Evolutionary conservation across 2,797 vertebrate genomes (phyloP).

Genomic region (Hapalemur alaotrensis): DNA sequence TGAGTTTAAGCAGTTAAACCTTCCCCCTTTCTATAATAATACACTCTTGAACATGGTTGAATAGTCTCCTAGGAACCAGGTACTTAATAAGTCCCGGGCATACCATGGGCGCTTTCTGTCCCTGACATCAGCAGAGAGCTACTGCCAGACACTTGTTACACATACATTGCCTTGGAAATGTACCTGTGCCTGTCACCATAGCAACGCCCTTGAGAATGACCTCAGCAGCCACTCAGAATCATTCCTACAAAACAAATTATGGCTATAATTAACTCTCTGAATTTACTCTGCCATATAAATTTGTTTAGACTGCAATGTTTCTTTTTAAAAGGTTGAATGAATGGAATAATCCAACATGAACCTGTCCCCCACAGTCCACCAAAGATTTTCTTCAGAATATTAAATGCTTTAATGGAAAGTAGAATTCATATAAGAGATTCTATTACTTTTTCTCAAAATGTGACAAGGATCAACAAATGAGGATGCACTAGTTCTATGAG

Average conservation of each 20-base stretch:
- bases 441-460: slow-evolving; percentile 40
- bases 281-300: slow-evolving; percentile 72
- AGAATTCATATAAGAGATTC: slow-evolving; percentile 33
- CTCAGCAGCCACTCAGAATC: slow-evolving; percentile 75
- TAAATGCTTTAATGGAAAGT: slow-evolving; percentile 35
- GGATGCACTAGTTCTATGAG: background rate
- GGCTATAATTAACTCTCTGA: slow-evolving; percentile 79
- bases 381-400: background rate
- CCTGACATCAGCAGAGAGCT: slow-evolving; percentile 56
- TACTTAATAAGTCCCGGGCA: background rate
- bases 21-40: background rate
- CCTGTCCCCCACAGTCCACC: background rate
- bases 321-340: slow-evolving; percentile 68
- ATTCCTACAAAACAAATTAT: slow-evolving; percentile 77
- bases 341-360: slow-evolving; percentile 22
- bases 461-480: background rate
- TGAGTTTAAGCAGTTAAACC: background rate
- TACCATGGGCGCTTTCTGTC: slow-evolving; percentile 28
- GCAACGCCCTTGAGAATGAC: slow-evolving; percentile 78
- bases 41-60: background rate
- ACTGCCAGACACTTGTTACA: slow-evolving; percentile 65
- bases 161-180: slow-evolving; percentile 69
- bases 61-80: background rate
- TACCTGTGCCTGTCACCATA: slow-evolving; percentile 75
- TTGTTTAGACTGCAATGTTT: slow-evolving; percentile 56